Evolutionary conservation across 2,888 invertebrate genomes (phyloP).

Genomic region (Diarsia dahlii): DNA sequence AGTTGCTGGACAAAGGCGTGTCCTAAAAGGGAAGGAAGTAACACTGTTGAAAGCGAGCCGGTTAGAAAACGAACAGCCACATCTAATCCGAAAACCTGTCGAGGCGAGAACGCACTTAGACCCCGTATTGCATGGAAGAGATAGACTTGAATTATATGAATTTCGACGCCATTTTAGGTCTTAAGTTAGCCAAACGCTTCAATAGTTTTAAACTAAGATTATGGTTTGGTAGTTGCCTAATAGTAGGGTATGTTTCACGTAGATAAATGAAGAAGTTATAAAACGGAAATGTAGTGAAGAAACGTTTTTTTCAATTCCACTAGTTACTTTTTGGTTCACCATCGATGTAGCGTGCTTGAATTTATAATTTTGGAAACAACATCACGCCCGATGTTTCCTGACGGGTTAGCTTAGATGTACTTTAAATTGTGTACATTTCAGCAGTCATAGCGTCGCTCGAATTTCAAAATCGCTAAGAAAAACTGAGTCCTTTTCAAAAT

Average conservation of each 20-base stretch:
- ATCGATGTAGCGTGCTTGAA: not conserved
- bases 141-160: not conserved
- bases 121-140: not conserved
- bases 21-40: not conserved
- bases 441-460: not conserved
- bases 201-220: not conserved
- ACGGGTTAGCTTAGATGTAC: not conserved
- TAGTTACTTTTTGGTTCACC: not conserved
- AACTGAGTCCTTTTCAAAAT: not conserved
- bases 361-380: not conserved
- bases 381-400: not conserved
- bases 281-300: not conserved
- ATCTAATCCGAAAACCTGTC: slow-evolving; percentile 13
- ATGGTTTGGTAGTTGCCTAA: not conserved
- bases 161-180: not conserved
- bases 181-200: not conserved
- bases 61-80: slow-evolving; percentile 6
- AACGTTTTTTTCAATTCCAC: too few species aligned
- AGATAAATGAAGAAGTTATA: not conserved
- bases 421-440: not conserved
- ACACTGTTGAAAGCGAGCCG: slow-evolving; percentile 18
- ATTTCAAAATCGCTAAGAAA: not conserved
- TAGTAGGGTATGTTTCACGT: not conserved
- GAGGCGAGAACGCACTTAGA: slow-evolving; percentile 7
- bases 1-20: slow-evolving; percentile 10